Percentiles rank a stretch among this genome's conserved stretches.
Conservation (phyloP, 2,888 invertebrate genomes). For the Alsophila aescularia region DNA sequence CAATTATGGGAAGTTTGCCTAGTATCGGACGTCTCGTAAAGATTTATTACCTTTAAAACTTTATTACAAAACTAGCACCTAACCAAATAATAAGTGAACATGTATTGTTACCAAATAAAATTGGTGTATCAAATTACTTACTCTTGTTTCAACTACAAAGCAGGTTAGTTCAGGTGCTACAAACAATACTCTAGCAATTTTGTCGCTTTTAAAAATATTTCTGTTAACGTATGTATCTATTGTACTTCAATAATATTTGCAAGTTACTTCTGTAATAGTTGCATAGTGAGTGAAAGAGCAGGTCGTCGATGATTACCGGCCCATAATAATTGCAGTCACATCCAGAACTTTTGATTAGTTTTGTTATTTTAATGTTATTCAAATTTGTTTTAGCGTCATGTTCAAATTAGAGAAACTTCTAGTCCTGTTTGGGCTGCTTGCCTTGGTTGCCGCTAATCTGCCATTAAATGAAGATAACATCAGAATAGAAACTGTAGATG, state of each 20-base stretch:
- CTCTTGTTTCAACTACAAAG: constrained; percentile 8
- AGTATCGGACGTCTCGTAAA: too few species aligned
- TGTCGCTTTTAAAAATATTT: too few species aligned
- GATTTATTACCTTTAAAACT: too few species aligned
- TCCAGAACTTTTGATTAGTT: too few species aligned
- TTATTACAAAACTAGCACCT: too few species aligned
- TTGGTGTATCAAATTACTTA: constrained; percentile 7
- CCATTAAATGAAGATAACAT: constrained; percentile 55
- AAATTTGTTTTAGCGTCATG: constrained; percentile 53
- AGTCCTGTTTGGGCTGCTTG: constrained; percentile 52
- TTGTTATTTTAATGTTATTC: neutral
- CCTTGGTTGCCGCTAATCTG: constrained; percentile 54
- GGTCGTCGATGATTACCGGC: neutral
- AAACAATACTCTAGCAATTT: neutral
- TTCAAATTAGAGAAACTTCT: constrained; percentile 44
- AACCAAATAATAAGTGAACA: neutral
- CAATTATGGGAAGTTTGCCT: too few species aligned
- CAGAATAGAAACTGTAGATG: constrained; percentile 34
- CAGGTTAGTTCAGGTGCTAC: constrained; percentile 16
- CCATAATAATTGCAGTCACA: too few species aligned
- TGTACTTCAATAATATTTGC: too few species aligned
- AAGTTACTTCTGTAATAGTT: too few species aligned
- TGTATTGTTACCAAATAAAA: constrained; percentile 6
- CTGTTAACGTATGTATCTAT: too few species aligned
- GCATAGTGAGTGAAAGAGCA: too few species aligned